phyloP scores from a whole-genome alignment of 2,888 invertebrate genomes.

The Chaitophorus viminalis region DNA sequence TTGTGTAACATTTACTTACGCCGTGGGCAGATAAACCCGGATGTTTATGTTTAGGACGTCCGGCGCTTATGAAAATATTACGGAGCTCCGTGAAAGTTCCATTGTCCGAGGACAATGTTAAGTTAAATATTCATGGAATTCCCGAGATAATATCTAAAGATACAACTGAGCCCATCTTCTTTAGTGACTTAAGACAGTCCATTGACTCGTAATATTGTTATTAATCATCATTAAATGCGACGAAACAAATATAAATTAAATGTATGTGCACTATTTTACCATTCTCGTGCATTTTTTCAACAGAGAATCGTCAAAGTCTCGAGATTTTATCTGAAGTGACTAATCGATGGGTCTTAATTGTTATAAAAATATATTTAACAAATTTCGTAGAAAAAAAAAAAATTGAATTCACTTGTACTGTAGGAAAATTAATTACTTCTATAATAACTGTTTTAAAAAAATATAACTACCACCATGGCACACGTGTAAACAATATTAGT shows the following conservation, averaged over 20 bases:
- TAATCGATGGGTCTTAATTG: too few relatives aligned
- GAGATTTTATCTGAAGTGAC: too few relatives aligned
- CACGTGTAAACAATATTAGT: too few relatives aligned
- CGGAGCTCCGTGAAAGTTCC: slow-evolving; percentile 11
- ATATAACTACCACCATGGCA: too few relatives aligned
- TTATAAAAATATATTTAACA: too few relatives aligned
- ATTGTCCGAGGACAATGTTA: background rate
- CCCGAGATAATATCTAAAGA: background rate
- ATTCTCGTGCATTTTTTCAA: background rate
- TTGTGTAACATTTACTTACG: background rate
- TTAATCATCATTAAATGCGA: background rate
- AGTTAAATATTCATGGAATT: background rate
- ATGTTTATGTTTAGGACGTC: background rate
- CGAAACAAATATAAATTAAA: background rate
- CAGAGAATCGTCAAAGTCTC: background rate
- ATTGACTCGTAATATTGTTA: background rate
- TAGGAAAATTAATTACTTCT: too few relatives aligned
- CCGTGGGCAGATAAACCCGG: slow-evolving; percentile 7
- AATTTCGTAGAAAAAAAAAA: too few relatives aligned
- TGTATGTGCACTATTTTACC: background rate
- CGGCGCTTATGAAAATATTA: slow-evolving; percentile 20
- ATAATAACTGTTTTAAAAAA: too few relatives aligned
- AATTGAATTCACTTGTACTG: too few relatives aligned
- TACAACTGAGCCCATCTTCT: background rate
- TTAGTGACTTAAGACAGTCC: background rate